phyloP scores from a whole-genome alignment of 2,113 vertebrate genomes.

The Mesocricetus auratus region DNA sequence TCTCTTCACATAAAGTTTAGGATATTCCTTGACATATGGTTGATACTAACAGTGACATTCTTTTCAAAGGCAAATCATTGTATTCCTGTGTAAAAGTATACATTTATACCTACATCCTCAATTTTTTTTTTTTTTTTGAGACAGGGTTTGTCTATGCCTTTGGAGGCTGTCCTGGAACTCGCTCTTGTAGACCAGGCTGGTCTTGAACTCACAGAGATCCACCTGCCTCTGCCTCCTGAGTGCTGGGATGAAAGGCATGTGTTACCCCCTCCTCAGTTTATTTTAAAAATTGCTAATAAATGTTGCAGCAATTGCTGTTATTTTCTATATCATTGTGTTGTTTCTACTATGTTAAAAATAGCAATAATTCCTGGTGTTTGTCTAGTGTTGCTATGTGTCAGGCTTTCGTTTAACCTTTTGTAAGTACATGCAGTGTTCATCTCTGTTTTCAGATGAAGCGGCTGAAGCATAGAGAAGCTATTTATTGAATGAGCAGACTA shows the following conservation, averaged over 20 bases:
- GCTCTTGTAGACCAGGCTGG: no score
- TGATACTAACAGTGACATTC: constrained; percentile 34
- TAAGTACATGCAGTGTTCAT: constrained; percentile 69
- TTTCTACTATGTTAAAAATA: constrained; percentile 62
- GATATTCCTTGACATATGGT: constrained; percentile 60
- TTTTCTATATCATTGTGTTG: constrained; percentile 1
- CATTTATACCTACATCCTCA: background rate
- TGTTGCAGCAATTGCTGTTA: background rate
- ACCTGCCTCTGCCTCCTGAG: no score
- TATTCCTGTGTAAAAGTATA: constrained; percentile 20
- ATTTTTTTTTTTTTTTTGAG: no score
- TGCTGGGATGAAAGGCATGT: no score
- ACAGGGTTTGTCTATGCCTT: no score
- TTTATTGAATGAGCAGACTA: constrained; percentile 68
- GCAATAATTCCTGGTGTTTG: constrained; percentile 8
- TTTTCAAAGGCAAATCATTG: constrained; percentile 52
- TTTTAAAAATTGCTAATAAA: constrained; percentile 47
- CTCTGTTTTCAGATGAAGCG: constrained; percentile 77
- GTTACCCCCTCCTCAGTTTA: constrained; percentile 28
- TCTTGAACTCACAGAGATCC: no score
- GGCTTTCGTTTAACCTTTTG: constrained; percentile 39
- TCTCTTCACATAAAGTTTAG: constrained; percentile 32
- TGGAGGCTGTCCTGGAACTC: no score
- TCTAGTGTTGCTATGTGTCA: constrained; percentile 51
- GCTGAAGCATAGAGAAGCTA: constrained; percentile 69